phyloP scores from a whole-genome alignment of 1,140 invertebrate species.

The Sitophilus oryzae region DNA sequence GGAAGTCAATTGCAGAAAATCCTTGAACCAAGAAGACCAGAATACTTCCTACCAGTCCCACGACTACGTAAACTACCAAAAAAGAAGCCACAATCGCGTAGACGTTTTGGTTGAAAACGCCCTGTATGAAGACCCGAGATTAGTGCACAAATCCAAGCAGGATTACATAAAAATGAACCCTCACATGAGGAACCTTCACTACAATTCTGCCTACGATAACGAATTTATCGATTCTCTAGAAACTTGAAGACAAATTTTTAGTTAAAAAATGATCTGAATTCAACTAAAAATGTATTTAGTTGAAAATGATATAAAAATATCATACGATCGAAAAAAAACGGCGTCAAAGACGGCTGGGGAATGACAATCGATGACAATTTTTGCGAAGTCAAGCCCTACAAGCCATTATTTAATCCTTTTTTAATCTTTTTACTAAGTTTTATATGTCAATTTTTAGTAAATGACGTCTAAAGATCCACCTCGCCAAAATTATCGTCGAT shows the following conservation, averaged over 20 bases:
- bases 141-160: neutral
- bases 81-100: conserved; percentile 10
- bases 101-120: conserved; percentile 20
- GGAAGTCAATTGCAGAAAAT: conserved; percentile 22
- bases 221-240: conserved; percentile 30
- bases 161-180: neutral
- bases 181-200: neutral
- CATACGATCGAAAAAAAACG: too few relatives aligned
- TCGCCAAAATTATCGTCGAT: too few relatives aligned
- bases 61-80: conserved; percentile 13
- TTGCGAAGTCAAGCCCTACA: too few relatives aligned
- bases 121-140: conserved; percentile 27
- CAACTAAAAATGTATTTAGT: neutral
- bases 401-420: too few relatives aligned
- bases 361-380: too few relatives aligned
- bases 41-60: conserved; percentile 24
- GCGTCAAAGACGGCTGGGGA: too few relatives aligned
- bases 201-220: conserved; percentile 6
- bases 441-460: too few relatives aligned
- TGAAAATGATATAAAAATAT: too few relatives aligned
- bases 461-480: too few relatives aligned
- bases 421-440: too few relatives aligned
- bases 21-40: conserved; percentile 6
- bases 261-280: neutral
- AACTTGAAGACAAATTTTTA: conserved; percentile 7